Base-by-base conservation (phyloP, 2,888 invertebrate genomes). In the Mythimna ferrago region DNA sequence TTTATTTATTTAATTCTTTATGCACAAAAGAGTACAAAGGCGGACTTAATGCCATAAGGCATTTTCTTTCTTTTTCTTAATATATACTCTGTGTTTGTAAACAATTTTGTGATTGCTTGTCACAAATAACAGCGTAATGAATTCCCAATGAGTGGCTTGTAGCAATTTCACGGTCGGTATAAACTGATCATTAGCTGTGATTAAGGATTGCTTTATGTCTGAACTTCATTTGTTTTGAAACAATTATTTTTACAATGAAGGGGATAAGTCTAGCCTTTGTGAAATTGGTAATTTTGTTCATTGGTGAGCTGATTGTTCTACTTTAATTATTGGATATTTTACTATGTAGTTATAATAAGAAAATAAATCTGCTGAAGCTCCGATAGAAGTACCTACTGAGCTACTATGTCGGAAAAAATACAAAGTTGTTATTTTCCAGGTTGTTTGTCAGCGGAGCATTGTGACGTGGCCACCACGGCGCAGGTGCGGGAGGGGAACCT, bases 401-500 rank as follows among this genome's bases (percentile, higher is more conserved):
- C 32, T 32, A 32, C 32, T 32, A 32, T 32, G 32, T 32, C 32
- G 5, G 5, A 32, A 32, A 32, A 48, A 16, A 48, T 44, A 14
- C 19, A 56, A 21, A 38, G 1, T 2, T 2, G 6, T 38, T 32
- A 38, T 51, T 56, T 48, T 61, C 2, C 44, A 80, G 81, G 71
- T 2, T 6, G 4, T 1, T 56, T 38, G 0, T 63, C 66, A 11
- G 56, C 63, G 3, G 21, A 21, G 0, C 51, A 6, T 1, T 85
- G 84, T 19, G 84, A 85, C 58, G 32, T 10, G 3, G 53, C 84
- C 0, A 82, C 67, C 1, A 65, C 73, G 2, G 70, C 66, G 2
- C 7, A 14, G 14, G 66, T 84, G 0, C n/a, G 4, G 0, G 88
- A 84, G 21, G 90, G 89, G 0, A 83, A 78, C 48, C 16, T 90